These are phyloP conservation scores for Cantharis lateralis DNA, from an alignment of 2,888 invertebrate genomes.

Conservation along the genomic window DNA sequence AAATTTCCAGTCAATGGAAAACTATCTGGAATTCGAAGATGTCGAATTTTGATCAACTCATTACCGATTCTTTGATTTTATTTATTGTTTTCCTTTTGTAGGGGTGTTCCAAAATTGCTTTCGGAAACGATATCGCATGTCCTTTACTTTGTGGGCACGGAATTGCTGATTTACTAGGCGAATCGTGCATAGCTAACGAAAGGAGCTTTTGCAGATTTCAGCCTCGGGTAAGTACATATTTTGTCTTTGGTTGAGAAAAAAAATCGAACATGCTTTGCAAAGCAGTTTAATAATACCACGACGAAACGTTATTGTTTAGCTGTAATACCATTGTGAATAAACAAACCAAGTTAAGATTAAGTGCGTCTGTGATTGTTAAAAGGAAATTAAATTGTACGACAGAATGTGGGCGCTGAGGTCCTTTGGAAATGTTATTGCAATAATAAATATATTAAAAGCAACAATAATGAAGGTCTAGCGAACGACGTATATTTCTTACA, in stretches of 20 bases:
- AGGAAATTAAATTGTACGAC: slow-evolving; percentile 4
- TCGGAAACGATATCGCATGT: background rate
- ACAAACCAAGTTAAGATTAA: slow-evolving; percentile 2
- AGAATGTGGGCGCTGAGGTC: slow-evolving; percentile 4
- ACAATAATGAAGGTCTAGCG: background rate
- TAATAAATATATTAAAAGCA: slow-evolving; percentile 6
- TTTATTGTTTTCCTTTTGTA: background rate
- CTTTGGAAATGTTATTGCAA: slow-evolving; percentile 9
- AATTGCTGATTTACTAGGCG: background rate
- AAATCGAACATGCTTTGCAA: background rate
- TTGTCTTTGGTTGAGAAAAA: background rate
- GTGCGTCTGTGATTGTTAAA: background rate
- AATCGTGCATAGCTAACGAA: background rate
- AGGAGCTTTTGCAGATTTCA: background rate
- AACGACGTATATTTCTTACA: background rate
- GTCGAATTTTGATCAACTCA: background rate
- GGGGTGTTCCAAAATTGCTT: background rate
- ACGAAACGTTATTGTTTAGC: background rate
- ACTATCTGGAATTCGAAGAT: background rate
- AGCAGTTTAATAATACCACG: background rate
- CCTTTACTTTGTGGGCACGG: background rate
- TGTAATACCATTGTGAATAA: slow-evolving; percentile 3
- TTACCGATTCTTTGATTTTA: background rate
- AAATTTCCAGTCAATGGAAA: background rate
- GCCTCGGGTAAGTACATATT: background rate